These are phyloP conservation scores for Scartelaos histophorus DNA, from an alignment of 2,113 vertebrate genomes.

Conservation along the genomic window DNA sequence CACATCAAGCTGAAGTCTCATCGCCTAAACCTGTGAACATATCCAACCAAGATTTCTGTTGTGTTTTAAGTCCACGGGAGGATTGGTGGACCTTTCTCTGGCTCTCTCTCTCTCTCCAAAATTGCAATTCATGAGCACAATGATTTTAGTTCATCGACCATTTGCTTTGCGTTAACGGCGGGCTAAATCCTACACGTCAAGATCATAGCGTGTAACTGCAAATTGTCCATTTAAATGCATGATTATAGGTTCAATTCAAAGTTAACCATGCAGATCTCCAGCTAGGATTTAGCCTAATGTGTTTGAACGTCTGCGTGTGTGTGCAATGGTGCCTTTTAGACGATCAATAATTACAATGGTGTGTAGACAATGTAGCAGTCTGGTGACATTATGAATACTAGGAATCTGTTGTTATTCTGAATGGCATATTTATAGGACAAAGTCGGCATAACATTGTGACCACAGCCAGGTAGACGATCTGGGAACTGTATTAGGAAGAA, in stretches of 20 bases:
- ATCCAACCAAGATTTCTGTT: slow-evolving; percentile 35
- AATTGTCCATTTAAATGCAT: slow-evolving; percentile 59
- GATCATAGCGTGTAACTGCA: slow-evolving; percentile 38
- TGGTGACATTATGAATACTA: slow-evolving; percentile 4
- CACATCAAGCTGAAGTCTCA: slow-evolving; percentile 57
- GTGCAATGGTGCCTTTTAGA: slow-evolving; percentile 58
- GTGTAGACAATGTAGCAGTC: slow-evolving; percentile 30
- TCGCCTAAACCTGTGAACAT: slow-evolving; percentile 7
- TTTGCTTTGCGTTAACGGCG: slow-evolving; percentile 22
- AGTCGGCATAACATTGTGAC: neutral
- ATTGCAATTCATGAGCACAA: slow-evolving; percentile 24
- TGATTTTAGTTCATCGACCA: slow-evolving; percentile 9
- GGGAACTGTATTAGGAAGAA: neutral
- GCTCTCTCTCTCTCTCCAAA: slow-evolving; percentile 5
- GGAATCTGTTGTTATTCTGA: slow-evolving; percentile 14
- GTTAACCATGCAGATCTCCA: slow-evolving; percentile 40
- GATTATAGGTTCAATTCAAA: slow-evolving; percentile 48
- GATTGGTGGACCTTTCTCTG: slow-evolving; percentile 31
- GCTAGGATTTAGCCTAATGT: slow-evolving; percentile 33
- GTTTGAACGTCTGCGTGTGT: slow-evolving; percentile 19
- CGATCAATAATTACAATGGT: slow-evolving; percentile 29
- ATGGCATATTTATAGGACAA: neutral
- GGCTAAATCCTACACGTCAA: slow-evolving; percentile 34
- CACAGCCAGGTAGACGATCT: neutral
- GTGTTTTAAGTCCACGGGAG: slow-evolving; percentile 34